Evolutionary conservation across 1,140 invertebrate genomes (phyloP).

Genomic region (Drosophila baimaii): DNA sequence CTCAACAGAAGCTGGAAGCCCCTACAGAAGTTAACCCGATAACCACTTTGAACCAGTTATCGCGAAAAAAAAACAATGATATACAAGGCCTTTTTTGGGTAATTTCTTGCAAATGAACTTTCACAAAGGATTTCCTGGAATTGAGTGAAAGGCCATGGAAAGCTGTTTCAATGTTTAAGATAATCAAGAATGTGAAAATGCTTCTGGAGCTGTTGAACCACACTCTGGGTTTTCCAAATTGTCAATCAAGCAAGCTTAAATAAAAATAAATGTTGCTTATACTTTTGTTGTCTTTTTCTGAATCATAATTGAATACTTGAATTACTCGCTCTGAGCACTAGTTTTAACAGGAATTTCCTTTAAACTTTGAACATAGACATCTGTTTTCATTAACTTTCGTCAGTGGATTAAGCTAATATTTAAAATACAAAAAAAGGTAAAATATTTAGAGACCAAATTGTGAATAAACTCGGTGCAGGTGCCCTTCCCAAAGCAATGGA

Average conservation of each 20-base stretch:
- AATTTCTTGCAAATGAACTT: slow-evolving; percentile 3
- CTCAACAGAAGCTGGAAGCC: slow-evolving; percentile 14
- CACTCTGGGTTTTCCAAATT: slow-evolving; percentile 5
- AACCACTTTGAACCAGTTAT: slow-evolving; percentile 37
- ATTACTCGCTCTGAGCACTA: not conserved
- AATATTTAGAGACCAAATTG: not conserved
- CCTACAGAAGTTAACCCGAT: slow-evolving; percentile 25
- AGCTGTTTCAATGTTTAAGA: not conserved
- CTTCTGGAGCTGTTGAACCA: not conserved
- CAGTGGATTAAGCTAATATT: slow-evolving; percentile 13
- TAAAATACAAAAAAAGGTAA: not conserved
- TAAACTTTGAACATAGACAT: not conserved
- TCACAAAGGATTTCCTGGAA: not conserved
- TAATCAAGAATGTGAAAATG: too few relatives aligned
- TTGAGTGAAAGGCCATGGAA: not conserved
- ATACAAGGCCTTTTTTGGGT: not conserved
- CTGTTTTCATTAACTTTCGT: slow-evolving; percentile 21
- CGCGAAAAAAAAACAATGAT: slow-evolving; percentile 11
- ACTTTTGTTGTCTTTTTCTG: not conserved
- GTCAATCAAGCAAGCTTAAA: too few relatives aligned
- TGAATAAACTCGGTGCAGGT: not conserved
- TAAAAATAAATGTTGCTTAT: not conserved
- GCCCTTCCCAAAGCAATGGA: not conserved
- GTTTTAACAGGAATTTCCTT: slow-evolving; percentile 17
- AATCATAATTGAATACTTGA: not conserved